Conservation (phyloP, 2,797 vertebrate species). For the Spatula versicolor region DNA sequence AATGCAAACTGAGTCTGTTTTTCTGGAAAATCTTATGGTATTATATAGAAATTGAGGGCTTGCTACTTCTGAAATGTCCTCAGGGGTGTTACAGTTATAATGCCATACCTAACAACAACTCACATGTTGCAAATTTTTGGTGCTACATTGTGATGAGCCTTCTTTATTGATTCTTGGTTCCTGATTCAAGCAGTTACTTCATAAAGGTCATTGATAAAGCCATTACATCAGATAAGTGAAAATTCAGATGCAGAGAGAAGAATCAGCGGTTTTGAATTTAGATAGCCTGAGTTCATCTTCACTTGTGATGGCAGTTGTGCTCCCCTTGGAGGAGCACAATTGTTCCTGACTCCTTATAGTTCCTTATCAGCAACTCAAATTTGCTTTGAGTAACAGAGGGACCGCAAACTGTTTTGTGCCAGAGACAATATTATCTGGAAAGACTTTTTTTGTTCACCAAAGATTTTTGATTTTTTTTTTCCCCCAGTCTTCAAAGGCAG, state of each 20-base stretch:
- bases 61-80: background rate
- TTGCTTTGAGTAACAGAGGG: background rate
- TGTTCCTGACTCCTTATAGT: background rate
- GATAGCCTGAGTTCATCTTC: background rate
- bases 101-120: background rate
- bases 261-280: background rate
- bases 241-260: background rate
- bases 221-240: background rate
- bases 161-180: background rate
- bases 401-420: background rate
- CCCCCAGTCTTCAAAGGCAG: background rate
- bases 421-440: background rate
- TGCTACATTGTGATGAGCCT: background rate
- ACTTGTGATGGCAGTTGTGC: background rate
- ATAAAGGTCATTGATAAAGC: background rate
- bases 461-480: background rate
- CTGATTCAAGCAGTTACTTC: background rate
- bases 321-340: accelerated
- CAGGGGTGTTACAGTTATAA: background rate
- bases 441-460: background rate
- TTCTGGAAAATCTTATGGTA: background rate
- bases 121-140: background rate
- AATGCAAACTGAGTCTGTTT: background rate
- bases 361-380: background rate
- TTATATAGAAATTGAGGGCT: background rate